phyloP scores from a whole-genome alignment of 2,113 vertebrate genomes.

The Cinclus cinclus region DNA sequence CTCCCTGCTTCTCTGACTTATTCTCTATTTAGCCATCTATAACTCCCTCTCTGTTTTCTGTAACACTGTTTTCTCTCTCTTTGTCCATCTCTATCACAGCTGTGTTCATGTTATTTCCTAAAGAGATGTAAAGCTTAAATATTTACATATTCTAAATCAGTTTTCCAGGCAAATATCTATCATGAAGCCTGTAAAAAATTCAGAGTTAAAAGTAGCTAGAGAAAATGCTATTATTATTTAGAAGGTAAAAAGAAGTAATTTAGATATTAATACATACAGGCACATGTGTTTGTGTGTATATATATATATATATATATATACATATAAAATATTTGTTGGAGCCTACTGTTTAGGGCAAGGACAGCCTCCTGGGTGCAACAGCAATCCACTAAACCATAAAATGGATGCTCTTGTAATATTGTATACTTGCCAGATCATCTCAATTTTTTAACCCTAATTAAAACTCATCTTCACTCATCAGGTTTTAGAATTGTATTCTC shows the following conservation, averaged over 20 bases:
- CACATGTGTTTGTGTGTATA: fast-evolving
- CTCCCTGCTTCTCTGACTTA: background rate
- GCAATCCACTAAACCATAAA: background rate
- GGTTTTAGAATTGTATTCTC: background rate
- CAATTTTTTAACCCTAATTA: background rate
- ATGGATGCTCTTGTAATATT: background rate
- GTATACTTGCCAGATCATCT: background rate
- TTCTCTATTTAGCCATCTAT: background rate
- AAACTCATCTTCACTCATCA: background rate
- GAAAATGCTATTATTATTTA: background rate
- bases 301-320: no score
- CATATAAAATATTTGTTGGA: background rate
- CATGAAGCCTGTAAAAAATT: background rate
- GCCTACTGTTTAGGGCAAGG: background rate
- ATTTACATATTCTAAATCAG: background rate
- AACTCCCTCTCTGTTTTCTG: background rate
- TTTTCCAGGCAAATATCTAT: background rate
- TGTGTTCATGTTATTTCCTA: background rate
- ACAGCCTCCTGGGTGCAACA: background rate
- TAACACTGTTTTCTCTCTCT: background rate
- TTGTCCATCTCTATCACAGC: background rate
- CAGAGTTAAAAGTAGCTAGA: background rate
- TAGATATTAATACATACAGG: fast-evolving
- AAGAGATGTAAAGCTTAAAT: background rate
- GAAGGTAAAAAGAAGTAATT: background rate